These are phyloP conservation scores for Diadophis punctatus DNA, from an alignment of 2,113 vertebrate genomes.

Conservation along the genomic window DNA sequence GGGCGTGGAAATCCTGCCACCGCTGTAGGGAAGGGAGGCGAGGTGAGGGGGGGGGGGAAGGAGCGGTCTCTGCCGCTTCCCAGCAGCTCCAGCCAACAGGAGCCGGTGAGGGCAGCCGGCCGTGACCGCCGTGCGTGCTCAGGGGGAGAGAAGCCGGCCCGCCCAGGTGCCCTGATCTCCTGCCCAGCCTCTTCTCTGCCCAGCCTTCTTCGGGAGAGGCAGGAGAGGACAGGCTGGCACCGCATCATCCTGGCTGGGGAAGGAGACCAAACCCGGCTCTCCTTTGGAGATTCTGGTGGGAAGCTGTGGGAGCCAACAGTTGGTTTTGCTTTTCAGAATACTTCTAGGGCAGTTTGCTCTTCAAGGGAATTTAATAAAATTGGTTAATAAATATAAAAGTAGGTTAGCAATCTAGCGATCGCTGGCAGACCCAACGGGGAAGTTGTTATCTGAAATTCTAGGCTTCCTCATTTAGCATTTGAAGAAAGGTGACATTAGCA, in stretches of 20 bases:
- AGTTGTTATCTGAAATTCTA: background rate
- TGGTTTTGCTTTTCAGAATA: background rate
- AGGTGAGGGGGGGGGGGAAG: background rate
- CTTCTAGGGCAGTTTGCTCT: background rate
- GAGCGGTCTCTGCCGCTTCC: background rate
- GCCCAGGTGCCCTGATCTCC: background rate
- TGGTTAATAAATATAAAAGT: background rate
- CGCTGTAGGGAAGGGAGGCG: background rate
- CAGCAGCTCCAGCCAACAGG: background rate
- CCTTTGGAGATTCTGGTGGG: background rate
- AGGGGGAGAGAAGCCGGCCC: too few relatives aligned
- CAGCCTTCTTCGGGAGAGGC: background rate
- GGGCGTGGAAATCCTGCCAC: background rate
- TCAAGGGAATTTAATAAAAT: background rate
- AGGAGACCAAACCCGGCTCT: background rate
- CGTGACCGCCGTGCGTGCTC: too few relatives aligned
- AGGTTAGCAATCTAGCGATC: background rate
- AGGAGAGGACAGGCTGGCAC: background rate
- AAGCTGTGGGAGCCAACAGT: background rate
- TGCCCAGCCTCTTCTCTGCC: background rate
- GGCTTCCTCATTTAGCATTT: background rate
- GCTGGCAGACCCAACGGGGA: accelerated
- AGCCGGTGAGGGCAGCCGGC: background rate
- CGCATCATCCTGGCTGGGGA: background rate
- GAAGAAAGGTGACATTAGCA: background rate